A percentile compares a stretch with the other conserved stretches of the same genome.
These are phyloP conservation scores for Triops longicaudatus DNA, from an alignment of 1,140 invertebrate genomes.

Conservation along the genomic window DNA sequence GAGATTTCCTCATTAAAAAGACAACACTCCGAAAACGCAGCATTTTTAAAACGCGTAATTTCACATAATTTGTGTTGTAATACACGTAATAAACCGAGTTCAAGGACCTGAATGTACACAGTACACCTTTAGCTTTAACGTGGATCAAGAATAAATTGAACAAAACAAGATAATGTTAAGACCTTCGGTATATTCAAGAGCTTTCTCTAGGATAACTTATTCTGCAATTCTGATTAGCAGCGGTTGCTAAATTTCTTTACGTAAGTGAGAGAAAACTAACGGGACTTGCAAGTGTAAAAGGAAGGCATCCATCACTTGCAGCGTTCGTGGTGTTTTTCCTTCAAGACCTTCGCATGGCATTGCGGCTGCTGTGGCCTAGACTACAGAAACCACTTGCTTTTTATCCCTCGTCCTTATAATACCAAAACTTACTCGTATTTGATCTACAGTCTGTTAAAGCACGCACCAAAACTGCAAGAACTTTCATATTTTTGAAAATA, in stretches of 20 bases:
- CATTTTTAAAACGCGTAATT: too few species aligned
- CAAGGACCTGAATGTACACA: not conserved
- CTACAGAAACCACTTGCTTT: not conserved
- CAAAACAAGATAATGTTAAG: not conserved
- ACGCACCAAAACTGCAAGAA: too few species aligned
- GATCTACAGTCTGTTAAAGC: too few species aligned
- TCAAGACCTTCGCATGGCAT: not conserved
- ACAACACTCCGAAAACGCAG: too few species aligned
- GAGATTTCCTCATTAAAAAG: not conserved
- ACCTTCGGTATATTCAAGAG: too few species aligned
- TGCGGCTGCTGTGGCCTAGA: not conserved
- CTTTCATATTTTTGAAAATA: too few species aligned
- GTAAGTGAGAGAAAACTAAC: not conserved
- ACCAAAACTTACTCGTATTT: too few species aligned
- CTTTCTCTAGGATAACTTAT: not conserved
- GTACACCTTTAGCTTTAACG: not conserved
- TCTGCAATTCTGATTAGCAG: not conserved
- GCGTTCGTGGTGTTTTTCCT: not conserved
- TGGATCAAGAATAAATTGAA: not conserved
- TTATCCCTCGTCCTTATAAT: too few species aligned
- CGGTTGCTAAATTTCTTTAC: not conserved
- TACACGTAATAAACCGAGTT: not conserved
- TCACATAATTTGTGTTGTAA: not conserved
- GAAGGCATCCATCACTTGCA: not conserved
- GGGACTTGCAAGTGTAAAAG: not conserved